Conservation (phyloP, 2,888 invertebrate genomes). For the Drosophila neonasuta region DNA sequence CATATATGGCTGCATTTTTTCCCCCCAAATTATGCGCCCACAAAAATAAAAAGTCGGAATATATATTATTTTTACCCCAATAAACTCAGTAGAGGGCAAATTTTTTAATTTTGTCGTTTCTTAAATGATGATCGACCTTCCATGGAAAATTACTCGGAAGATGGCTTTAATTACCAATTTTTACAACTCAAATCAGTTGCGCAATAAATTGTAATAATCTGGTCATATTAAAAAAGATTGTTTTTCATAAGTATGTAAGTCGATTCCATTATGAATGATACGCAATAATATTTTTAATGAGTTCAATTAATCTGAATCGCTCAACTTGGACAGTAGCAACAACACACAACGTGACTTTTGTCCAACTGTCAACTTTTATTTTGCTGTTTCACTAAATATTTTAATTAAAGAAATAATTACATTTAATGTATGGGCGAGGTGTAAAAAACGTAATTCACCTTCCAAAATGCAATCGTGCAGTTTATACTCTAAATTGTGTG, state of each 20-base stretch:
- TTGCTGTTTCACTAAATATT: conserved; percentile 63
- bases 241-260: conserved; percentile 23
- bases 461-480: conserved; percentile 14
- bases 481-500: conserved; percentile 6
- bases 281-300: conserved; percentile 57
- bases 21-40: too few relatives aligned
- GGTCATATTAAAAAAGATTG: conserved; percentile 23
- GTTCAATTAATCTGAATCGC: conserved; percentile 67
- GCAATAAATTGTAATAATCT: conserved; percentile 10
- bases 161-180: neutral
- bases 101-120: too few relatives aligned
- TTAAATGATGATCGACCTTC: too few relatives aligned
- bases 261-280: conserved; percentile 12
- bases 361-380: conserved; percentile 53
- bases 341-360: conserved; percentile 58
- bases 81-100: too few relatives aligned
- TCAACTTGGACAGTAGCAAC: conserved; percentile 26
- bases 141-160: too few relatives aligned
- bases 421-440: conserved; percentile 58
- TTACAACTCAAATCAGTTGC: neutral
- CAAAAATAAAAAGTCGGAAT: too few relatives aligned
- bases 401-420: conserved; percentile 76
- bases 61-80: too few relatives aligned
- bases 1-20: too few relatives aligned
- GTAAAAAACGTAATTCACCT: conserved; percentile 21